A percentile compares a stretch with the other conserved stretches of the same genome.
These are phyloP conservation scores for Rhynchonycteris naso DNA, from an alignment of 2,797 vertebrate species.

Conservation along the genomic window DNA sequence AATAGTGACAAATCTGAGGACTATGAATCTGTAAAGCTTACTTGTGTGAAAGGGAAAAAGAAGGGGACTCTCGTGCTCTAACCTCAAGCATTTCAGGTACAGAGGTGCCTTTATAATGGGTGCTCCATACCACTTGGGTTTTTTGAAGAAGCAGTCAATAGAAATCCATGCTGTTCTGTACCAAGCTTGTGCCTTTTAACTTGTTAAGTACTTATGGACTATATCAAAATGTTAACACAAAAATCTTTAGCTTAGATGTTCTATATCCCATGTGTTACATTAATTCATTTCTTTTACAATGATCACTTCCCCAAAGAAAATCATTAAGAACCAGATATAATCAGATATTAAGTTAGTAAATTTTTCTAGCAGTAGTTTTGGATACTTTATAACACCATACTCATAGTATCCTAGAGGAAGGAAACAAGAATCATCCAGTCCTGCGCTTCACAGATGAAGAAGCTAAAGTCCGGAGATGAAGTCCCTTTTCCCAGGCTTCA, in stretches of 20 bases:
- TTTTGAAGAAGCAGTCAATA: neutral
- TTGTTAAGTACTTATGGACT: neutral
- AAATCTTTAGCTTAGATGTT: neutral
- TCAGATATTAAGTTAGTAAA: neutral
- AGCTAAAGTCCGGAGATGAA: neutral
- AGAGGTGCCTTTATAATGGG: neutral
- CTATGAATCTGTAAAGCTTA: neutral
- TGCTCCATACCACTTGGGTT: neutral
- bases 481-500: neutral
- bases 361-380: neutral
- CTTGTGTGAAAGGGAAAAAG: neutral
- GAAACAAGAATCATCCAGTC: neutral
- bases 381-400: neutral
- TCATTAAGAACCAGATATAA: neutral
- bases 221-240: neutral
- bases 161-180: neutral
- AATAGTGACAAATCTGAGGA: neutral
- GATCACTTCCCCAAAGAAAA: constrained; percentile 29
- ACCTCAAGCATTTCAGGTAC: neutral
- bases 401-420: neutral
- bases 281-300: constrained; percentile 47
- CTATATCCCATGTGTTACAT: neutral
- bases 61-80: neutral
- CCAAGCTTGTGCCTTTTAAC: neutral
- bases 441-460: neutral